Base-by-base conservation (phyloP, 2,797 vertebrate genomes). In the Neopelma chrysocephalum region DNA sequence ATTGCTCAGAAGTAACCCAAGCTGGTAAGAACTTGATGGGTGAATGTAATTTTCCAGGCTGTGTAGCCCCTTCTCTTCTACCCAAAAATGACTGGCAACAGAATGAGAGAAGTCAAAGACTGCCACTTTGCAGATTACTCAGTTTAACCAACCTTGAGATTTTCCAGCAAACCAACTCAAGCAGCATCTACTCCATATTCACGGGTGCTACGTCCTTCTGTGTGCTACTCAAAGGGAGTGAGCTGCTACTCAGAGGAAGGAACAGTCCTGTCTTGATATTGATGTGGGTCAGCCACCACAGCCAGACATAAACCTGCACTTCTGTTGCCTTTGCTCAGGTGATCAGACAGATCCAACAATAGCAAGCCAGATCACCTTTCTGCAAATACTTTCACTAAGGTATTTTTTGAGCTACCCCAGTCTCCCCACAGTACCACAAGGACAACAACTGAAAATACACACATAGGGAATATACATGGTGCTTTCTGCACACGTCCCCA, bases 381-480 rank as follows among this genome's bases (percentile, higher is more conserved):
- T 91, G 58, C 82, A 76, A 42, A 57, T 34, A 79, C 17, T 56
- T 91, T 47, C 25, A 27, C 50, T 61, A 36, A 45, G 32, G 10
- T 64, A 40, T 60, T 90, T 65, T 78, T 86, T 82, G 34, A 89
- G 38, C 62, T 71, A 79, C 11, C 12, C 11, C 26, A 54, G 31
- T 40, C 65, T 77, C 26, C 17, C 8, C 45, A 82, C 15, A 78
- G 42, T 43, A 70, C 12, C 40, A 48, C 15, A 83, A 73, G 22
- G 43, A 80, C 15, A 85, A 36, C 12, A 53, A 54, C 19, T 2
- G 11, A 83, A 93, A 77, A 77, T 29, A 69, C 5, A 50, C 14
- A 57, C 0, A 1, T 3, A 43, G 10, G 25, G 14, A 66, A 51
- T 51, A 54, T 21, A 66, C 2, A 5, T 12, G 27, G 21, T 48